A percentile compares a stretch with the other conserved stretches of the same genome.
Evolutionary conservation across 2,888 invertebrate genomes (phyloP).

Genomic region (Atethmia centrago): DNA sequence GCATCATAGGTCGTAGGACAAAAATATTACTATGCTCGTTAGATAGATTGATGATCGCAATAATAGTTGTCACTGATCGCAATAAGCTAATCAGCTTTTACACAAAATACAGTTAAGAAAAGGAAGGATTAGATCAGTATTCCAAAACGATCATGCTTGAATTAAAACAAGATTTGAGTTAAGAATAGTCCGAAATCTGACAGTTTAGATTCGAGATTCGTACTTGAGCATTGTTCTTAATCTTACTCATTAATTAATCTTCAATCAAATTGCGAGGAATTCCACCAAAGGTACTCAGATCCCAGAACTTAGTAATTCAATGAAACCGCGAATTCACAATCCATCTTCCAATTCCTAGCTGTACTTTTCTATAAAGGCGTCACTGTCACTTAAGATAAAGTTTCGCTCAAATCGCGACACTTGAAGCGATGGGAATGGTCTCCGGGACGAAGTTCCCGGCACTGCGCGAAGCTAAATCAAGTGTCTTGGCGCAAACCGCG

Average conservation of each 20-base stretch:
- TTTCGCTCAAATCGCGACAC: slow-evolving; percentile 36
- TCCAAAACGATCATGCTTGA: neutral
- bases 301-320: slow-evolving; percentile 36
- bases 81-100: neutral
- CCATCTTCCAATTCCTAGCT: slow-evolving; percentile 20
- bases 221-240: slow-evolving; percentile 24
- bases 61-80: neutral
- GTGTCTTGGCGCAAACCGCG: slow-evolving; percentile 59
- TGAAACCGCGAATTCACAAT: slow-evolving; percentile 19
- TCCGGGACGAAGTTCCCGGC: slow-evolving; percentile 51
- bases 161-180: slow-evolving; percentile 29
- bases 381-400: slow-evolving; percentile 55
- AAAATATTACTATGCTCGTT: neutral
- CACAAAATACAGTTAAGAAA: neutral
- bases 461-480: slow-evolving; percentile 63
- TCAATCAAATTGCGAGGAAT: slow-evolving; percentile 29
- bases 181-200: neutral
- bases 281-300: slow-evolving; percentile 11
- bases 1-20: neutral
- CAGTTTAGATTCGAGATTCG: slow-evolving; percentile 4
- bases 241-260: slow-evolving; percentile 32
- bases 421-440: slow-evolving; percentile 53
- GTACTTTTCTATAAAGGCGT: slow-evolving; percentile 43
- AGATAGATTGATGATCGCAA: neutral
- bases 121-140: neutral